Conservation (phyloP, 53 echinoderm and acorn worm species). For the Paracentrotus lividus region DNA sequence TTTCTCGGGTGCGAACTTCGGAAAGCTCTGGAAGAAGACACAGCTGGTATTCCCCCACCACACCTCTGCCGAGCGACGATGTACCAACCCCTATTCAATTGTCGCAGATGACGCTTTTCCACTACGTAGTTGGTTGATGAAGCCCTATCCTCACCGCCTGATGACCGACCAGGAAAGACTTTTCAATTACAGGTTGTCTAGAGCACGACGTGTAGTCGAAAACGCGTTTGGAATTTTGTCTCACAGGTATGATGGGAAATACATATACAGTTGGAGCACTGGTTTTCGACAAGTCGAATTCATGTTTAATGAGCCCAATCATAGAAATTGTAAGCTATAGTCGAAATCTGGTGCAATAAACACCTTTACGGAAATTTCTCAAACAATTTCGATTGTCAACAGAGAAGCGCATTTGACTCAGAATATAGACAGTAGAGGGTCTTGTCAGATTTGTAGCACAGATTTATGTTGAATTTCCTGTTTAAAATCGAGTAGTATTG, state of each 20-base stretch:
- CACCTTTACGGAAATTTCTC: too few relatives aligned
- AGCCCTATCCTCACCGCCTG: slow-evolving; percentile 29
- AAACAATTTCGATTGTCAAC: too few relatives aligned
- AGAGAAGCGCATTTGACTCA: too few relatives aligned
- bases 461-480: too few relatives aligned
- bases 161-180: slow-evolving; percentile 47
- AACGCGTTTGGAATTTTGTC: not conserved
- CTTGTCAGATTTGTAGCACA: too few relatives aligned
- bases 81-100: slow-evolving; percentile 33
- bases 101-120: slow-evolving; percentile 20
- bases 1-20: slow-evolving; percentile 43
- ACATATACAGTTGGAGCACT: not conserved
- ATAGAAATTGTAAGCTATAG: too few relatives aligned
- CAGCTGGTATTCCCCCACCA: slow-evolving; percentile 4
- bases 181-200: slow-evolving; percentile 51
- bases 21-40: slow-evolving; percentile 25
- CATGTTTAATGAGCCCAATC: too few relatives aligned
- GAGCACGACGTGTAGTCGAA: too few relatives aligned
- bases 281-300: too few relatives aligned
- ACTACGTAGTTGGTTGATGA: slow-evolving; percentile 47
- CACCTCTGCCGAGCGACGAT: slow-evolving; percentile 63
- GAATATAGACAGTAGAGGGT: not conserved
- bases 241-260: not conserved
- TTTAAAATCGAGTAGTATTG: too few relatives aligned
- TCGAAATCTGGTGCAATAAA: too few relatives aligned